Conservation (phyloP, 2,797 vertebrate genomes). For the Phoeniculus purpureus region DNA sequence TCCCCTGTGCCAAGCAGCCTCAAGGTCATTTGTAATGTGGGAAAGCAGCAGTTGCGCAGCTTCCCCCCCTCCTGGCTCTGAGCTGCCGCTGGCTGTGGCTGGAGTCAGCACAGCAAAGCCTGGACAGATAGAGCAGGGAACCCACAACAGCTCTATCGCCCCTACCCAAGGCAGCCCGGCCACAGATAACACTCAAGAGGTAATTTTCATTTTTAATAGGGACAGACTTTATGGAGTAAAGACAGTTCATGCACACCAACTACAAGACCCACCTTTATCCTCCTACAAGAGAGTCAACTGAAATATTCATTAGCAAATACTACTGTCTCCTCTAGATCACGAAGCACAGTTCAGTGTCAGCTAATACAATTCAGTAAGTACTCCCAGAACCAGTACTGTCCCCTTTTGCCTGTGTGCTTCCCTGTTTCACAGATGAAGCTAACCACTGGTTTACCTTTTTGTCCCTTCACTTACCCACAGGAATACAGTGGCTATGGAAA, state of each 20-base stretch:
- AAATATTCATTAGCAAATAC: not conserved
- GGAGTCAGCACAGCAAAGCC: not conserved
- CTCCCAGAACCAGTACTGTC: not conserved
- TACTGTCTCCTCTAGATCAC: not conserved
- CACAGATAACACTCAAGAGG: not conserved
- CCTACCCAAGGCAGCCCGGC: not conserved
- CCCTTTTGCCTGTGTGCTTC: fast-evolving
- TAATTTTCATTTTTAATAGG: not conserved
- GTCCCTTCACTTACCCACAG: not conserved
- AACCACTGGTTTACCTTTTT: not conserved
- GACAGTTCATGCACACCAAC: not conserved
- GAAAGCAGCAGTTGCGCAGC: conserved; percentile 43
- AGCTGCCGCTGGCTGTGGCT: not conserved
- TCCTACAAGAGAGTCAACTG: fast-evolving
- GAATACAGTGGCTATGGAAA: not conserved
- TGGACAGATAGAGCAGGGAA: not conserved
- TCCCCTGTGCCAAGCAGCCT: conserved; percentile 32
- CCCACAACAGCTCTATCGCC: not conserved
- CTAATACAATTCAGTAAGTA: not conserved
- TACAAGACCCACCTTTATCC: not conserved
- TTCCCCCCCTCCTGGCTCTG: not conserved
- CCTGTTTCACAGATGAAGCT: not conserved
- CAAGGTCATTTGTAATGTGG: conserved; percentile 70
- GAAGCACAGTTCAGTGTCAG: not conserved
- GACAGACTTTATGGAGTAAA: not conserved